phyloP scores from a whole-genome alignment of 1,140 invertebrate species.

The Delia radicum region DNA sequence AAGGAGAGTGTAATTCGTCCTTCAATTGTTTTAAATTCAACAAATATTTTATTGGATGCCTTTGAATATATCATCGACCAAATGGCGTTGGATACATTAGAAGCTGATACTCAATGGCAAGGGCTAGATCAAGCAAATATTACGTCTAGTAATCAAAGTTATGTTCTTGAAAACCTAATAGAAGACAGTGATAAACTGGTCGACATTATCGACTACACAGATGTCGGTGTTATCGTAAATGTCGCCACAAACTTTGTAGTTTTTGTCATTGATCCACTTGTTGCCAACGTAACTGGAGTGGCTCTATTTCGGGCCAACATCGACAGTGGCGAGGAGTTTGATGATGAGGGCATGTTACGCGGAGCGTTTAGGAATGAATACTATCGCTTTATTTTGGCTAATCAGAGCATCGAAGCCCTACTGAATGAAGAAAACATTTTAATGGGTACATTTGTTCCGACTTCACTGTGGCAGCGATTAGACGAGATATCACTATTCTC shows the following conservation, averaged over 20 bases:
- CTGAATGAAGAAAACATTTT: constrained; percentile 58
- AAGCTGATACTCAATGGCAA: too few relatives aligned
- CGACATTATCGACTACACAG: constrained; percentile 34
- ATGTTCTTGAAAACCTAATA: neutral
- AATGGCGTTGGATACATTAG: constrained; percentile 25
- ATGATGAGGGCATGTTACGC: constrained; percentile 18
- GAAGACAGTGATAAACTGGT: constrained; percentile 32
- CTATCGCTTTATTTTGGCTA: constrained; percentile 56
- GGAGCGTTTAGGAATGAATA: constrained; percentile 55
- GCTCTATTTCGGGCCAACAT: constrained; percentile 51
- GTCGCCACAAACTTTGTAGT: constrained; percentile 57
- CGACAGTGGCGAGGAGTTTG: neutral
- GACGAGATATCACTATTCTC: constrained; percentile 35
- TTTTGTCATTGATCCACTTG: constrained; percentile 59
- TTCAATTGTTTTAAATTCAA: constrained; percentile 59
- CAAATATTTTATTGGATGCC: constrained; percentile 59
- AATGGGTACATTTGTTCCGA: constrained; percentile 60
- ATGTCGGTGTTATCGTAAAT: constrained; percentile 37
- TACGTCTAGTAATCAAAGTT: neutral
- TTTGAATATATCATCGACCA: constrained; percentile 54
- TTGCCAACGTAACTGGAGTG: constrained; percentile 62
- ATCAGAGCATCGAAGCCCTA: constrained; percentile 56
- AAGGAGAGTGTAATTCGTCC: constrained; percentile 55
- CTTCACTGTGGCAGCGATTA: constrained; percentile 52
- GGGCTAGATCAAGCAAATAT: neutral